These are phyloP conservation scores for Semibalanus balanoides DNA, from an alignment of 1,140 invertebrate genomes.

Conservation along the genomic window DNA sequence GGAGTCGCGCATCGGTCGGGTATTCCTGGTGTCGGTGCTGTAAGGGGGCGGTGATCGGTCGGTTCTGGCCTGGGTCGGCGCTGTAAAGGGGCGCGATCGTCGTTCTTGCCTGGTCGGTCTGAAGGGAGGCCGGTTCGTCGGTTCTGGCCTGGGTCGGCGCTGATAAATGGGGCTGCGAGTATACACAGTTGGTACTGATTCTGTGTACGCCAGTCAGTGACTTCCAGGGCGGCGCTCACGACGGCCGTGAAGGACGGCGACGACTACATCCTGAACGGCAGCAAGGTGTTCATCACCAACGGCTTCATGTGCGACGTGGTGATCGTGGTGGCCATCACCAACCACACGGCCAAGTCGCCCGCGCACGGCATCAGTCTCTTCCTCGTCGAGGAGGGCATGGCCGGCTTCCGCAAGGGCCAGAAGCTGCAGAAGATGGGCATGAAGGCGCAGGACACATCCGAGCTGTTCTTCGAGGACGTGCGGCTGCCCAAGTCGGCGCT, in stretches of 20 bases:
- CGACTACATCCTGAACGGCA: constrained; percentile 37
- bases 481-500: constrained; percentile 31
- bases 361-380: constrained; percentile 38
- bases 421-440: constrained; percentile 36
- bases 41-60: no score
- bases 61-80: no score
- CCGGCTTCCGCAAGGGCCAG: constrained; percentile 34
- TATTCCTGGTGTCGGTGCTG: no score
- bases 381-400: constrained; percentile 34
- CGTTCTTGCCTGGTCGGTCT: no score
- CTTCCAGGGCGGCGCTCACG: constrained; percentile 34
- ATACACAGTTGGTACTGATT: no score
- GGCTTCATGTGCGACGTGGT: constrained; percentile 34
- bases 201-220: no score
- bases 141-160: no score
- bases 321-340: constrained; percentile 36
- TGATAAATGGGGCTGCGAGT: no score
- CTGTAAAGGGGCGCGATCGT: no score
- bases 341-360: constrained; percentile 30
- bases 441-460: constrained; percentile 37
- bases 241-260: constrained; percentile 33
- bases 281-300: constrained; percentile 37
- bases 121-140: no score
- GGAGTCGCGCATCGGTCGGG: no score
- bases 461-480: constrained; percentile 38